Conservation (phyloP, 2,888 invertebrate genomes). For the Pheosia gnoma region DNA sequence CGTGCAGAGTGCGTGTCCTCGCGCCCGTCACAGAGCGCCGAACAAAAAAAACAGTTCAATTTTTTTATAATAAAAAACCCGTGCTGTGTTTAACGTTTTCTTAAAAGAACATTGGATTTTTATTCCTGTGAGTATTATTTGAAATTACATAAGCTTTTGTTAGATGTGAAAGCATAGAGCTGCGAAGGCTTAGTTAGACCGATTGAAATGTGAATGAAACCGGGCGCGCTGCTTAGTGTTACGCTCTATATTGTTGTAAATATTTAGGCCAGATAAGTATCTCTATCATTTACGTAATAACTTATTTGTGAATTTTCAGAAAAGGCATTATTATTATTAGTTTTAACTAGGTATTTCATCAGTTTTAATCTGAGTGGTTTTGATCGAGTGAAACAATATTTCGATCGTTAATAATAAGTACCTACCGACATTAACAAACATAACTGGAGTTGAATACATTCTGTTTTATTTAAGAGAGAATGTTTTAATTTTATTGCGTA, state of each 20-base stretch:
- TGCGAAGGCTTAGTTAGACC: conserved; percentile 43
- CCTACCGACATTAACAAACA: too few relatives aligned
- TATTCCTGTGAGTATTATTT: conserved; percentile 64
- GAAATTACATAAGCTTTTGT: conserved; percentile 31
- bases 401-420: too few relatives aligned
- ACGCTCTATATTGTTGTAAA: conserved; percentile 32
- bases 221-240: conserved; percentile 41
- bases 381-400: too few relatives aligned
- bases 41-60: conserved; percentile 56
- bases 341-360: too few relatives aligned
- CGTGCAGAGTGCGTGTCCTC: conserved; percentile 49
- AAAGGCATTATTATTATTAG: not conserved
- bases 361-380: too few relatives aligned
- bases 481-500: too few relatives aligned
- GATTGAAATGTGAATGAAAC: conserved; percentile 61
- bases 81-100: conserved; percentile 70
- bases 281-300: not conserved
- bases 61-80: conserved; percentile 63
- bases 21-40: conserved; percentile 52
- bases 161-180: conserved; percentile 54
- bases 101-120: conserved; percentile 66
- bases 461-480: too few relatives aligned
- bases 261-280: conserved; percentile 27
- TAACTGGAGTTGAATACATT: too few relatives aligned
- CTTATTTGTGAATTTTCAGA: not conserved